A percentile compares a stretch with the other conserved stretches of the same genome.
These are phyloP conservation scores for Lichenostomus cassidix DNA, from an alignment of 2,113 vertebrate genomes.

Conservation along the genomic window DNA sequence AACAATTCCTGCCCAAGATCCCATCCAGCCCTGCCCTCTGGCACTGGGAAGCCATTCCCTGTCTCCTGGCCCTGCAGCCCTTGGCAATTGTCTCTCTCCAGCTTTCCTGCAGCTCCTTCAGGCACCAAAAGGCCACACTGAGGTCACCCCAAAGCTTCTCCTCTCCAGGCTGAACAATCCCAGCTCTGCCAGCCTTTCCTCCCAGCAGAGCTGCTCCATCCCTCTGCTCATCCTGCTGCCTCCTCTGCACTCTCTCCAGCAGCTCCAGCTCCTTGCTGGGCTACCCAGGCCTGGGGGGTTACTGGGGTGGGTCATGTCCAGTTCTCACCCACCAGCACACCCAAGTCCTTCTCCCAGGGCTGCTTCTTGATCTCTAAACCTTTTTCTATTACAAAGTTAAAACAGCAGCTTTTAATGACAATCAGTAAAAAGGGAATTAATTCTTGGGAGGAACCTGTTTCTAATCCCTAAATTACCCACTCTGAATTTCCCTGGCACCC, in stretches of 20 bases:
- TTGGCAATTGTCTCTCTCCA: no score
- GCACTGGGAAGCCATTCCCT: background rate
- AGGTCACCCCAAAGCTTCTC: no score
- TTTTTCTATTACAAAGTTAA: background rate
- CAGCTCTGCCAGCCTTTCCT: no score
- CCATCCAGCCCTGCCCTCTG: background rate
- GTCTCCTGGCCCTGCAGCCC: no score
- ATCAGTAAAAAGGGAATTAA: background rate
- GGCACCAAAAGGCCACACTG: no score
- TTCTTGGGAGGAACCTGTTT: background rate
- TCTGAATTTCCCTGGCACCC: background rate
- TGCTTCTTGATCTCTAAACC: background rate
- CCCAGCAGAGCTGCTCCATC: no score
- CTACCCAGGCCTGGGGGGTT: background rate
- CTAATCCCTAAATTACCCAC: background rate
- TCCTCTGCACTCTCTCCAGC: background rate
- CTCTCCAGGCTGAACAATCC: no score
- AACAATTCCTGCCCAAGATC: background rate
- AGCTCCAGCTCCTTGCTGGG: background rate
- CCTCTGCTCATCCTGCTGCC: no score
- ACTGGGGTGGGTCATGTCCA: no score
- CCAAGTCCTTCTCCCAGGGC: background rate
- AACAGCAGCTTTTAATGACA: background rate
- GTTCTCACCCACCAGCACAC: background rate
- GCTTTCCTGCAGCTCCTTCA: no score